Percentiles rank a stretch among this genome's conserved stretches.
phyloP scores from a whole-genome alignment of 2,888 invertebrate species.

The Mesorhabditis sp. region DNA sequence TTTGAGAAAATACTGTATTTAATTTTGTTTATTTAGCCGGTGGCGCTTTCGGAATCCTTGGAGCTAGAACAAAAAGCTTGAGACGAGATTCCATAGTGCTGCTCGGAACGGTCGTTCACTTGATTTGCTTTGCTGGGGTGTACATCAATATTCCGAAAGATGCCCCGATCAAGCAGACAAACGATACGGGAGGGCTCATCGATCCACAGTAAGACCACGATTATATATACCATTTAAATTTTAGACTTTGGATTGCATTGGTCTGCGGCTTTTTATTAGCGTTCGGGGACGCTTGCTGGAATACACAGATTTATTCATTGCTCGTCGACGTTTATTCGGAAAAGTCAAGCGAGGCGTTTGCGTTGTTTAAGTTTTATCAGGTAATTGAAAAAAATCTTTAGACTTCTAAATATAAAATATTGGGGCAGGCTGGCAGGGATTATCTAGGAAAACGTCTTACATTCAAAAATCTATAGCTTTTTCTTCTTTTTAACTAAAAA shows the following conservation, averaged over 20 bases:
- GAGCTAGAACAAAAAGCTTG: slow-evolving; percentile 76
- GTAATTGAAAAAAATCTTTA: slow-evolving; percentile 47
- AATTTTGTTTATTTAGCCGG: slow-evolving; percentile 25
- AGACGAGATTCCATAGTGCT: slow-evolving; percentile 87
- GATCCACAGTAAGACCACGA: slow-evolving; percentile 56
- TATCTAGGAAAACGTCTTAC: too few relatives aligned
- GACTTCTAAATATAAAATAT: too few relatives aligned
- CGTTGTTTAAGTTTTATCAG: slow-evolving; percentile 93
- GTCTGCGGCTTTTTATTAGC: slow-evolving; percentile 86
- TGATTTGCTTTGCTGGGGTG: slow-evolving; percentile 64
- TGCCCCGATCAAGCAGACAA: slow-evolving; percentile 70
- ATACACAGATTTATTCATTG: slow-evolving; percentile 84
- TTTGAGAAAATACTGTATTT: background rate
- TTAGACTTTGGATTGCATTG: slow-evolving; percentile 71
- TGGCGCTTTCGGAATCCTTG: slow-evolving; percentile 79
- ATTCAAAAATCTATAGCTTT: too few relatives aligned
- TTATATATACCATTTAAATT: slow-evolving; percentile 5
- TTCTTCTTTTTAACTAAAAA: too few relatives aligned
- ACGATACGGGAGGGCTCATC: slow-evolving; percentile 64
- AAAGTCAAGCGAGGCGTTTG: slow-evolving; percentile 84
- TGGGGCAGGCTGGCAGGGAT: too few relatives aligned
- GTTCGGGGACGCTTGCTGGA: slow-evolving; percentile 94
- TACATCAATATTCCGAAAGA: slow-evolving; percentile 57
- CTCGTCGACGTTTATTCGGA: slow-evolving; percentile 82
- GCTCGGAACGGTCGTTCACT: slow-evolving; percentile 79